Evolutionary conservation across 2,888 invertebrate genomes (phyloP).

Genomic region (Harpalus rubripes): DNA sequence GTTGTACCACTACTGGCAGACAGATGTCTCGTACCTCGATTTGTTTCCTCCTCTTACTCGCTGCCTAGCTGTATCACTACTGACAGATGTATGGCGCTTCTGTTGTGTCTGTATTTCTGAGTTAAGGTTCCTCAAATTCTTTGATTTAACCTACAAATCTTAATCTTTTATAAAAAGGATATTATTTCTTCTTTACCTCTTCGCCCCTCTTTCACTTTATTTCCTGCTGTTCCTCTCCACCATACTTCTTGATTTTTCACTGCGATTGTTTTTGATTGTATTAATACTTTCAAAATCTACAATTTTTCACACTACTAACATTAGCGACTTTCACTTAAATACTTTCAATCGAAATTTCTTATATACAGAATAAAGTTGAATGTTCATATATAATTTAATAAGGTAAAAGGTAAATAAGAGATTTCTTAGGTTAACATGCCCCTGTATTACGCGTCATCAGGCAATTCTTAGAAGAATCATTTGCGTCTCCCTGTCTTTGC

Average conservation of each 20-base stretch:
- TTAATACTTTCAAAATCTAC: constrained; percentile 1
- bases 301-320: background rate
- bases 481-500: no score
- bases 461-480: no score
- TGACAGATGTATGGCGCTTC: background rate
- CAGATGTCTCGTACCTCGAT: background rate
- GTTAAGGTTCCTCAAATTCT: background rate
- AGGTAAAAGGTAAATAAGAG: no score
- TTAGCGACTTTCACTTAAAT: background rate
- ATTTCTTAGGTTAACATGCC: no score
- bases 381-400: no score
- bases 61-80: background rate
- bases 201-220: background rate
- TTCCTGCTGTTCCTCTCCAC: constrained; percentile 3
- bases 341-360: no score
- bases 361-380: no score
- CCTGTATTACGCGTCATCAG: no score
- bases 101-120: constrained; percentile 3
- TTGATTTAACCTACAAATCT: background rate
- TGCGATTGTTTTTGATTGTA: background rate
- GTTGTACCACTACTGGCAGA: no score
- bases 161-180: background rate
- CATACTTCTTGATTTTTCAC: background rate
- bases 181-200: background rate
- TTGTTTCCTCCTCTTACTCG: background rate